Evolutionary conservation across 2,113 vertebrate genomes (phyloP).

Genomic region (Fulmarus glacialis): DNA sequence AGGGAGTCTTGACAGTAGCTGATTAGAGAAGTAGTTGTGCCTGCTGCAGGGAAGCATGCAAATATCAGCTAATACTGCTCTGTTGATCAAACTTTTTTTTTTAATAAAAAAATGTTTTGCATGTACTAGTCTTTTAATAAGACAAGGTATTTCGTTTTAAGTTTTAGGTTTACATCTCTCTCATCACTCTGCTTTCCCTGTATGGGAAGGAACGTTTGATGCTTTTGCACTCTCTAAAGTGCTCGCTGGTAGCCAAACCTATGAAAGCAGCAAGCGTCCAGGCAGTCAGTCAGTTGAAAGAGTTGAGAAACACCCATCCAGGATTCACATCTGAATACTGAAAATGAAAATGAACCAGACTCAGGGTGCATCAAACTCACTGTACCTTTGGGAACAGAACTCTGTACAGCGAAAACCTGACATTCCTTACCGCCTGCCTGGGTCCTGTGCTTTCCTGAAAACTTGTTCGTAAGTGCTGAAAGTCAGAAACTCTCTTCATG

Average conservation of each 20-base stretch:
- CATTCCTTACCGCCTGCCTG: background rate
- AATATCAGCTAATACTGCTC: background rate
- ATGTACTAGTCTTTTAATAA: background rate
- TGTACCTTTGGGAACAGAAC: background rate
- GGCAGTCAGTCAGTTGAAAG: background rate
- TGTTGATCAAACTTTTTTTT: background rate
- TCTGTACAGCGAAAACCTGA: background rate
- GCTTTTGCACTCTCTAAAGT: background rate
- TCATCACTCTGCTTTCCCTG: background rate
- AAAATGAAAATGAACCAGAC: background rate
- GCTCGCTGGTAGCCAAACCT: background rate
- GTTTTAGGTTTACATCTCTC: background rate
- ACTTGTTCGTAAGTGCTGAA: background rate
- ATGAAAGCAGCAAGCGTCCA: background rate
- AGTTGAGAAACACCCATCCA: background rate
- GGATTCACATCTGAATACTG: background rate
- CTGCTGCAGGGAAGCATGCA: background rate
- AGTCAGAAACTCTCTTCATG: background rate
- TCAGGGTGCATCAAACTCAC: background rate
- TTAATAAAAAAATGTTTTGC: background rate
- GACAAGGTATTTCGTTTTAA: background rate
- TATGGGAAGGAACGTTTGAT: background rate
- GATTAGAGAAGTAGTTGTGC: background rate
- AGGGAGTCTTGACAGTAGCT: background rate
- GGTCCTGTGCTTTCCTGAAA: background rate